phyloP scores from a whole-genome alignment of 2,797 vertebrate species.

The Trachurus trachurus region DNA sequence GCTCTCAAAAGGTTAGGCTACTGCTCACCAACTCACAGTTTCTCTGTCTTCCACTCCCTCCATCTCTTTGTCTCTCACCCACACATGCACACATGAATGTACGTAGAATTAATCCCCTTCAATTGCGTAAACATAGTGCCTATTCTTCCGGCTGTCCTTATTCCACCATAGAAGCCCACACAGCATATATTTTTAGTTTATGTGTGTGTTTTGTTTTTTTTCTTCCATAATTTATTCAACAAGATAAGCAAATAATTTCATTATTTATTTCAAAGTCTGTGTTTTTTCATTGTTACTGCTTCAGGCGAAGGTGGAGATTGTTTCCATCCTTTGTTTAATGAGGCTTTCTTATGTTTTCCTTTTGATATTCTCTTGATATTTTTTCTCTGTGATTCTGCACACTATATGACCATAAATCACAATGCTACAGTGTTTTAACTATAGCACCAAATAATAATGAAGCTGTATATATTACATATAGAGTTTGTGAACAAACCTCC shows the following conservation, averaged over 20 bases:
- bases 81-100: conserved; percentile 18
- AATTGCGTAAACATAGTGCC: conserved; percentile 14
- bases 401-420: background rate
- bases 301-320: background rate
- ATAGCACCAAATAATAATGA: background rate
- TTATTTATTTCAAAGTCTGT: background rate
- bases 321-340: background rate
- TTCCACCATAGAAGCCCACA: conserved; percentile 29
- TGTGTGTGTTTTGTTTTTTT: background rate
- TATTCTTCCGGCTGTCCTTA: conserved; percentile 24
- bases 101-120: conserved; percentile 44
- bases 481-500: conserved; percentile 27
- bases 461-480: background rate
- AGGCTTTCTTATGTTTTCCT: background rate
- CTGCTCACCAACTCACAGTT: conserved; percentile 34
- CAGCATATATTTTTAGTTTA: conserved; percentile 6
- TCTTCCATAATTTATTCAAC: background rate
- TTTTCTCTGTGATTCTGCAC: background rate
- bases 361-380: background rate
- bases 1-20: conserved; percentile 43
- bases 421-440: background rate
- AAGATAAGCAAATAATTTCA: conserved; percentile 5
- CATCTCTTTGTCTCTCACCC: conserved; percentile 31
- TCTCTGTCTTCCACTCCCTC: background rate
- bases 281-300: background rate